Base-by-base conservation (phyloP, 2,113 vertebrate genomes). In the Budorcas taxicolor region DNA sequence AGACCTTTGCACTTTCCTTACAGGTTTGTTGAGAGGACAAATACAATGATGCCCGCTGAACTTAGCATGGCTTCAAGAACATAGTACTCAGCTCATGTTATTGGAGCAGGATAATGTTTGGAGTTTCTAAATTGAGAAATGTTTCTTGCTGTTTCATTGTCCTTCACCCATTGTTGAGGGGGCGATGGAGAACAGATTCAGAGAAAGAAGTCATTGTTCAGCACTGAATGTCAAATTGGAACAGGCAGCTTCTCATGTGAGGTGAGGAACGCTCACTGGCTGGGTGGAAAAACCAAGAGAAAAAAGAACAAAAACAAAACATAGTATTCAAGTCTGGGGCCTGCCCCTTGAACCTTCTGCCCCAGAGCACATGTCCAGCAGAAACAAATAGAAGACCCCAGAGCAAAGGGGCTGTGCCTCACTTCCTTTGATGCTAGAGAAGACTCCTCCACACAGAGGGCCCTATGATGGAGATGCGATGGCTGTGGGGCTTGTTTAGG, bases 31-130 rank as follows among this genome's bases (percentile, higher is more conserved):
- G 33, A 45, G n/a, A 67, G 5, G 36, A 31, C 43, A 27, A 45
- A 16, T 25, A 0, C 0, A 6, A 3, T 9, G n/a, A 7, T 3
- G 23, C 11, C n/a, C 2, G 3, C 12, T 1, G 19, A 23, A 6
- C 36, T 31, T 29, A 88, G 58, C n/a, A 1, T 1, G 86, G 50
- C 21, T 14, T 64, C 74, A 43, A 58, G 57, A 7, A 17, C 36
- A 3, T 1, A 21, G 40, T 19, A 11, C 81, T 55, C 71, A 31
- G 0, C n/a, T 86, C 53, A 3, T 10, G 12, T 43, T 76, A 64
- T 1, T 40, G 9, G 58, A 52, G n/a, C 33, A 40, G 58, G 71
- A 52, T 31, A 52, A 27, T 33, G 57, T 47, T 33, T 50, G 85
- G 33, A 87, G 85, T 55, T 78, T 90, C 88, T 62, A 12, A 81